These are phyloP conservation scores for Ichneumon xanthorius DNA, from an alignment of 2,888 invertebrate genomes.

Conservation along the genomic window DNA sequence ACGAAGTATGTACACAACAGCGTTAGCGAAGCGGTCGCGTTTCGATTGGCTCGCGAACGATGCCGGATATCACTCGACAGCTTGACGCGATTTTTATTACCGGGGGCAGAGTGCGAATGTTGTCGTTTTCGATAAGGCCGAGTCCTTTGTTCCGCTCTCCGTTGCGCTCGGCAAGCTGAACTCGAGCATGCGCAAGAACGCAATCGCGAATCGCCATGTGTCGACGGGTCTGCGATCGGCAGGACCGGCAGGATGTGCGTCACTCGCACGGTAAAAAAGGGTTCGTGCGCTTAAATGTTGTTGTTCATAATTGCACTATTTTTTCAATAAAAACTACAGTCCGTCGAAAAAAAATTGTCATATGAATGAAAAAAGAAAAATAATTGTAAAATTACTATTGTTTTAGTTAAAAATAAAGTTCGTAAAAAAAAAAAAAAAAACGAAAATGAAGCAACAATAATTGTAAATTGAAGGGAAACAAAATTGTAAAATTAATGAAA, in stretches of 20 bases:
- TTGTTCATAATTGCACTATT: no score
- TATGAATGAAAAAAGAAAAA: no score
- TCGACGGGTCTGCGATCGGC: neutral
- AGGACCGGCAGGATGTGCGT: neutral
- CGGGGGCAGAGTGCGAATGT: slow-evolving; percentile 60
- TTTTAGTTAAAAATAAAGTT: no score
- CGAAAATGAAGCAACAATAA: no score
- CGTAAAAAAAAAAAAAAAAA: no score
- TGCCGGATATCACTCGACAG: slow-evolving; percentile 52
- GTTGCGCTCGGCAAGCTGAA: neutral
- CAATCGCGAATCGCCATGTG: neutral
- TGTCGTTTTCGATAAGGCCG: slow-evolving; percentile 55
- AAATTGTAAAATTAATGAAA: neutral
- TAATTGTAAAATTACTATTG: no score
- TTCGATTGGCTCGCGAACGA: slow-evolving; percentile 44
- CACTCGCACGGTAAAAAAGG: neutral
- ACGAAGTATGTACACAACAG: slow-evolving; percentile 26
- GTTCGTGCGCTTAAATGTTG: neutral
- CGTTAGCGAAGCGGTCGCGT: slow-evolving; percentile 24
- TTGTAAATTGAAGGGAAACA: neutral
- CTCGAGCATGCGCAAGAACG: neutral
- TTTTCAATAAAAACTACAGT: no score
- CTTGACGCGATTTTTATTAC: slow-evolving; percentile 61
- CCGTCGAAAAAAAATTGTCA: neutral
- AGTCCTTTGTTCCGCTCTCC: slow-evolving; percentile 56